phyloP scores from a whole-genome alignment of 2,797 vertebrate species.

The Anguilla marmorata region DNA sequence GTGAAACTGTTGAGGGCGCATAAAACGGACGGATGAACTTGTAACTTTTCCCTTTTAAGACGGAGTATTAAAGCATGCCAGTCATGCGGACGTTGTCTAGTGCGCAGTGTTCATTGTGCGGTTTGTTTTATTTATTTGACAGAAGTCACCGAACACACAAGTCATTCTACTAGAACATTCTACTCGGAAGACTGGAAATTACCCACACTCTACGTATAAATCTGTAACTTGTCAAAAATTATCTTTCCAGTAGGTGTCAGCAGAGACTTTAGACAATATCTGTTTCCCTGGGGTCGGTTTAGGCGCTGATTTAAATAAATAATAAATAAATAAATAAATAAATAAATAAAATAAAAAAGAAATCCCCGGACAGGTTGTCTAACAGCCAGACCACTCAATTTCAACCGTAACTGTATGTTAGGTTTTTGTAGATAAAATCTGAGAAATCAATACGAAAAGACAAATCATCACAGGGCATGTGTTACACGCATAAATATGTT shows the following conservation, averaged over 20 bases:
- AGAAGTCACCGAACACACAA: neutral
- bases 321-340: no score
- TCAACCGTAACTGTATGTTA: no score
- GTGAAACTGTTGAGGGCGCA: no score
- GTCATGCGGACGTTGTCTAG: neutral
- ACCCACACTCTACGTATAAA: neutral
- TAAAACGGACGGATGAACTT: neutral
- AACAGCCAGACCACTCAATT: no score
- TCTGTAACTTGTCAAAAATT: neutral
- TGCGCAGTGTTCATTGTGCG: neutral
- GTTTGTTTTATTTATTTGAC: neutral
- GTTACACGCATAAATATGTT: no score
- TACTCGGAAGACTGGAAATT: neutral
- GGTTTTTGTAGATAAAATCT: no score
- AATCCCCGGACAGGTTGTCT: no score
- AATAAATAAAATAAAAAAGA: no score
- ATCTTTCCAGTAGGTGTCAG: slow-evolving; percentile 24
- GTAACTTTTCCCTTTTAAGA: neutral
- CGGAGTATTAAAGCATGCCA: neutral
- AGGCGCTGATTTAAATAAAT: neutral
- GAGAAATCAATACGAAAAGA: no score
- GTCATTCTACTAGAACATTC: neutral
- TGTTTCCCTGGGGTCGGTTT: neutral
- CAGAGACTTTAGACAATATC: slow-evolving; percentile 12
- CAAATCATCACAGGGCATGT: no score